Base-by-base conservation (phyloP, 2,888 invertebrate genomes). In the Eupithecia centaureata region DNA sequence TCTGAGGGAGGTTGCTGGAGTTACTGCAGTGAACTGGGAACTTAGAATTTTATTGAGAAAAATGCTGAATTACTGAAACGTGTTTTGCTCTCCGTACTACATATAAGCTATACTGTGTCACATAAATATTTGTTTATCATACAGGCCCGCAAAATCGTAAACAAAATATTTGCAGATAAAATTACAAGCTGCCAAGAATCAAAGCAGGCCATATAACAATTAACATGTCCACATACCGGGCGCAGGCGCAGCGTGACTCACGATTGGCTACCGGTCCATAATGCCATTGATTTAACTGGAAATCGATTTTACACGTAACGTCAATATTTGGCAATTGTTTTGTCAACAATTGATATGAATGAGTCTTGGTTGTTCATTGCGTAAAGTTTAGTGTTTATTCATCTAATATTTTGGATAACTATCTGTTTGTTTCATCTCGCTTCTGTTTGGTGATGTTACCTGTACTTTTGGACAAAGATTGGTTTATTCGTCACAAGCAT, bases 201-300 rank as follows among this genome's bases (percentile, higher is more conserved):
- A 70, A 71, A 76, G 76, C 77, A 75, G 76, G 70, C 79, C 79
- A 76, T 81, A 77, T 77, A 78, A 80, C 86, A 87, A 88, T 88
- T 87, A 87, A 84, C 86, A 85, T 86, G 86, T 85, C 80, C 82
- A 82, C 79, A 81, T 81, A 65, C 67, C 62, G 66, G 79, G 72
- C 68, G 74, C 77, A 73, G 73, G 75, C 76, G 75, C 75, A 75
- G 75, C 86, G 86, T 87, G 88, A 88, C 77, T 88, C 88, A 87
- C 88, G 87, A 83, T 73, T 73, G 74, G 61, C 69, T 69, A 66
- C 65, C 63, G 63, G 38, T 65, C 32, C 65, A 63, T 69, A 60
- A 42, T 63, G 61, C 62, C 63, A 64, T 69, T 67, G 67, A 78
- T 77, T 68, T 71, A 75, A 74, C 73, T 73, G 75, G 72, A 77